These are phyloP conservation scores for Heliconius hermathena DNA, from an alignment of 1,140 invertebrate genomes.

Conservation along the genomic window DNA sequence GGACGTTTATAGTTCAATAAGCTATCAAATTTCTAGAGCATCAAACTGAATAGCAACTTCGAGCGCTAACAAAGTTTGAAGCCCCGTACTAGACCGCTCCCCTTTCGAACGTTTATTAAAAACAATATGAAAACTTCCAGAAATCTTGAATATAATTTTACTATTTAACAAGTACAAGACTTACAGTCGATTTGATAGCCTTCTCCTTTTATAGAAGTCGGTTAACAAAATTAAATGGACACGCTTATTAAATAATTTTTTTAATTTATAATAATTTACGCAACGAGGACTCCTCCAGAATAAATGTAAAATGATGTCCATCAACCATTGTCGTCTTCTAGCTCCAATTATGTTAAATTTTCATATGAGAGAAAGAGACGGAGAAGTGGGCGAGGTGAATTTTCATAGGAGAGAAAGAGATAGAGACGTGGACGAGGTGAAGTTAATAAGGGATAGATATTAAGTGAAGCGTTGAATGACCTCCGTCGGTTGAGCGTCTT, in stretches of 20 bases:
- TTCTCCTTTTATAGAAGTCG: too few relatives aligned
- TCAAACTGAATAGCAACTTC: slow-evolving; percentile 37
- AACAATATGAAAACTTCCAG: not conserved
- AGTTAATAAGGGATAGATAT: slow-evolving; percentile 61
- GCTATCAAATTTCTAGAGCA: slow-evolving; percentile 47
- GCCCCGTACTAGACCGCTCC: slow-evolving; percentile 38
- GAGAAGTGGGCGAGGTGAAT: slow-evolving; percentile 19
- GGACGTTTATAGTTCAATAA: slow-evolving; percentile 37
- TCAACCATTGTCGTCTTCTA: slow-evolving; percentile 51
- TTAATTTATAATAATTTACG: slow-evolving; percentile 47
- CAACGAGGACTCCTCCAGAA: slow-evolving; percentile 38
- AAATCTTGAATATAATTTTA: slow-evolving; percentile 3
- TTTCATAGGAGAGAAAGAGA: slow-evolving; percentile 39
- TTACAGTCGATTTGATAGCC: too few relatives aligned
- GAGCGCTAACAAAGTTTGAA: slow-evolving; percentile 40
- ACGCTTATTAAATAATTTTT: not conserved
- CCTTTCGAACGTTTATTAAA: slow-evolving; percentile 13
- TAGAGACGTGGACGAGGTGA: slow-evolving; percentile 15
- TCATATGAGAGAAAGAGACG: slow-evolving; percentile 53
- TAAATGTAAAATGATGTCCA: slow-evolving; percentile 15
- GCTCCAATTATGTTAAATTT: slow-evolving; percentile 53
- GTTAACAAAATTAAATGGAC: too few relatives aligned
- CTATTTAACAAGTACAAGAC: not conserved
- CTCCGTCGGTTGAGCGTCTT: slow-evolving; percentile 57
- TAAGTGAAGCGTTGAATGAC: slow-evolving; percentile 66